Percentiles rank a stretch among this genome's conserved stretches.
phyloP scores from a whole-genome alignment of 2,113 vertebrate genomes.

The Chaetura pelagica region DNA sequence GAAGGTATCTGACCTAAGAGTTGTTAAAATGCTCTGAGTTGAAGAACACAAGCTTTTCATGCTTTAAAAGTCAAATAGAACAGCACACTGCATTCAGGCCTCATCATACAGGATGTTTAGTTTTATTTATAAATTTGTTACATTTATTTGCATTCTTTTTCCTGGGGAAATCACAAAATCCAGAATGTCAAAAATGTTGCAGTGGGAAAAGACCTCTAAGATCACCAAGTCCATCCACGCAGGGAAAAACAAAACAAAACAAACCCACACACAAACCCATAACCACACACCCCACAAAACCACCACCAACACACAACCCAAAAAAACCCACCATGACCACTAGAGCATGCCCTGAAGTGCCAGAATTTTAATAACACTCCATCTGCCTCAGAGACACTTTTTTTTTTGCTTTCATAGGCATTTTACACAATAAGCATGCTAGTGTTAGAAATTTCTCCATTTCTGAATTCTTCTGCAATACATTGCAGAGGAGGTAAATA shows the following conservation, averaged over 20 bases:
- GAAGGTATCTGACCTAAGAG: background rate
- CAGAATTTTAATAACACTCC: conserved; percentile 19
- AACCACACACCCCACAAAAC: too few relatives aligned
- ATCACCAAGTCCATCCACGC: too few relatives aligned
- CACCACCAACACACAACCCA: too few relatives aligned
- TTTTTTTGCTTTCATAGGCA: background rate
- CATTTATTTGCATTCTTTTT: background rate
- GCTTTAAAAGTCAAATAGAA: background rate
- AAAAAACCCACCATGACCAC: too few relatives aligned
- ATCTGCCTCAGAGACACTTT: conserved; percentile 3
- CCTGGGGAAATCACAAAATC: background rate
- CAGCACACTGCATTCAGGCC: background rate
- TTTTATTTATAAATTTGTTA: background rate
- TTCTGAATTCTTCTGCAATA: background rate
- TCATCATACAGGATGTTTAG: background rate
- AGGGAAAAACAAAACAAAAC: too few relatives aligned
- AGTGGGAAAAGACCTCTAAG: too few relatives aligned
- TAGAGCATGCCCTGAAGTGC: too few relatives aligned
- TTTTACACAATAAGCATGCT: background rate
- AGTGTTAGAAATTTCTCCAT: background rate
- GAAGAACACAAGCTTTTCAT: background rate
- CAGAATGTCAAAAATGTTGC: background rate
- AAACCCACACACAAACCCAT: too few relatives aligned
- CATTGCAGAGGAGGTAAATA: background rate
- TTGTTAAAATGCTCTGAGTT: background rate